Conservation (phyloP, 2,113 vertebrate species). For the Vulpes lagopus region DNA sequence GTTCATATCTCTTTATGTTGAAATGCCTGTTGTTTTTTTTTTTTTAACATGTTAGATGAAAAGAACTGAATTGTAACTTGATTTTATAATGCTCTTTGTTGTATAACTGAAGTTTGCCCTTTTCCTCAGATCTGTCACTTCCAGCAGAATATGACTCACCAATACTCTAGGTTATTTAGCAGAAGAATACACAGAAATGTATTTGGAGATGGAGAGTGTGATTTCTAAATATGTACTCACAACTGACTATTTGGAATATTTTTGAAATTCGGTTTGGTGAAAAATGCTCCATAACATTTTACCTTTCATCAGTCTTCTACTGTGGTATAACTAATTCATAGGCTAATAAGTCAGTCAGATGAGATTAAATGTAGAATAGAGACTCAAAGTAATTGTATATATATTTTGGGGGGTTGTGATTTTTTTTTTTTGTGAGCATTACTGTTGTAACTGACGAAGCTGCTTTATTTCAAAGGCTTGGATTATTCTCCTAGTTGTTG, state of each 20-base stretch:
- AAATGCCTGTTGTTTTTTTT: background rate
- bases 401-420: background rate
- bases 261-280: slow-evolving; percentile 31
- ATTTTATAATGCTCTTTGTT: background rate
- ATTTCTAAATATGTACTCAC: slow-evolving; percentile 31
- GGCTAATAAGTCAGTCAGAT: background rate
- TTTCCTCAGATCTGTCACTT: slow-evolving; percentile 35
- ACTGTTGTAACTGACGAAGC: background rate
- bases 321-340: background rate
- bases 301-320: background rate
- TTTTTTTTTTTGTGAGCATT: slow-evolving; percentile 18
- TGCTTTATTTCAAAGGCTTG: background rate
- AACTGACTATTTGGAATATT: background rate
- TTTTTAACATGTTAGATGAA: background rate
- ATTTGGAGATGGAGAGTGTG: background rate
- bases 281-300: slow-evolving; percentile 26
- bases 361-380: slow-evolving; percentile 16
- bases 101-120: background rate
- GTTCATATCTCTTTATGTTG: background rate
- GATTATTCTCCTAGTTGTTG: background rate
- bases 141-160: background rate
- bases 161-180: background rate
- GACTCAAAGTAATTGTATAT: background rate
- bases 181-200: background rate
- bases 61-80: background rate